A percentile compares a stretch with the other conserved stretches of the same genome.
phyloP scores from a whole-genome alignment of 2,797 vertebrate species.

The Oceanodroma leucorhoa region DNA sequence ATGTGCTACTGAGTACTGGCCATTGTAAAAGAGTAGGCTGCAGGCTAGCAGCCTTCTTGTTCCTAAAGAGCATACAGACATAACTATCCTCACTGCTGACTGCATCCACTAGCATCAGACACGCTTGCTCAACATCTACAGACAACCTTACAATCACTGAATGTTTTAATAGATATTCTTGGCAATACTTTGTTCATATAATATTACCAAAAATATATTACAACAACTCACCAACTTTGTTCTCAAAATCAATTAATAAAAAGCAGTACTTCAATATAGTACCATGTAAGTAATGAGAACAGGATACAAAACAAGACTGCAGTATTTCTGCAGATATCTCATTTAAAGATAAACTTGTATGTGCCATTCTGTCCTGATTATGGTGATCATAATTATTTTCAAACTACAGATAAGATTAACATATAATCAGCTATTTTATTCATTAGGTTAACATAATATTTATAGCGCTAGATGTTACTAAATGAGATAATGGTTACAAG shows the following conservation, averaged over 20 bases:
- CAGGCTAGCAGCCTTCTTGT: neutral
- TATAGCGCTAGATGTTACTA: neutral
- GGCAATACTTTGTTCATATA: neutral
- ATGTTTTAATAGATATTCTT: neutral
- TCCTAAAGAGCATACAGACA: neutral
- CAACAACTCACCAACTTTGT: neutral
- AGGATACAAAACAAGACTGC: neutral
- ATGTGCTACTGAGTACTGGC: too few relatives aligned
- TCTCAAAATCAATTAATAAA: neutral
- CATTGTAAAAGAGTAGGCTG: neutral
- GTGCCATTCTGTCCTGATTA: neutral
- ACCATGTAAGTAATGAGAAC: neutral
- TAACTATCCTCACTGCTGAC: neutral
- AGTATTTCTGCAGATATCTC: neutral
- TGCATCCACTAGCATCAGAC: neutral
- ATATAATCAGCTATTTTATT: neutral
- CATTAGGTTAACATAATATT: neutral
- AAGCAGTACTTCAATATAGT: neutral
- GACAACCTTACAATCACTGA: neutral
- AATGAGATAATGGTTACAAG: neutral
- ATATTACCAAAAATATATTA: neutral
- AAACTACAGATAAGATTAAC: neutral
- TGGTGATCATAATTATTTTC: neutral
- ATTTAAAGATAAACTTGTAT: neutral
- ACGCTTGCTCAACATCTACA: neutral